phyloP scores from a whole-genome alignment of 1,140 invertebrate genomes.

The Parapsyche elsis region DNA sequence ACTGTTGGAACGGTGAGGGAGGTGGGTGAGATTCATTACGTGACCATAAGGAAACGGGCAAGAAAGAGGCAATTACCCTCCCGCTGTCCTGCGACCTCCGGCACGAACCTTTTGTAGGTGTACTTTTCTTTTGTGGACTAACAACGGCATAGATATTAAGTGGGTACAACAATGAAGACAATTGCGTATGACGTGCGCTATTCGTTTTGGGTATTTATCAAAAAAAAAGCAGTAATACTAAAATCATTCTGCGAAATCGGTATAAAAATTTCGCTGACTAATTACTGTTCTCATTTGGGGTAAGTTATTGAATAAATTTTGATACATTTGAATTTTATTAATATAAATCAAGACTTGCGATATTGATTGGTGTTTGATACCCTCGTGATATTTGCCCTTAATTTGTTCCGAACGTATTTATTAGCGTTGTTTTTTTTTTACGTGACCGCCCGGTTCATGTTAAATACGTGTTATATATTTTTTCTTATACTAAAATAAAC shows the following conservation, averaged over 20 bases:
- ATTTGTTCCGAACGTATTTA: conserved; percentile 6
- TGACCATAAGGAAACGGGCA: conserved; percentile 54
- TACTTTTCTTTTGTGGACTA: conserved; percentile 29
- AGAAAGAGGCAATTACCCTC: conserved; percentile 55
- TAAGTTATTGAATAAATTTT: neutral
- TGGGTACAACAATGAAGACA: conserved; percentile 28
- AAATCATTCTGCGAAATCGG: neutral
- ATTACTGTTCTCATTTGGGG: too few species aligned
- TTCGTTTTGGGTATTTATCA: neutral
- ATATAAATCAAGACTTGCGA: neutral
- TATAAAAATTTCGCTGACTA: neutral
- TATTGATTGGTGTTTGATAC: conserved; percentile 12
- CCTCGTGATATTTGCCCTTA: conserved; percentile 9
- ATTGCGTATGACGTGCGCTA: neutral
- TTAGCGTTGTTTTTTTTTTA: conserved; percentile 13
- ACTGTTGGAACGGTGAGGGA: neutral
- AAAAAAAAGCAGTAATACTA: too few species aligned
- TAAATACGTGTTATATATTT: conserved; percentile 3
- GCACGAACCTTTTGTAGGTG: conserved; percentile 37
- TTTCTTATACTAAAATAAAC: neutral
- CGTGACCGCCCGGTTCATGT: conserved; percentile 20
- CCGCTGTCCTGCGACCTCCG: conserved; percentile 47
- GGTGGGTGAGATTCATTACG: conserved; percentile 49
- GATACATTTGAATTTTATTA: neutral
- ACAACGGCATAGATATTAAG: conserved; percentile 25